Conservation (phyloP, 2,113 vertebrate species). For the Otocyon megalotis region DNA sequence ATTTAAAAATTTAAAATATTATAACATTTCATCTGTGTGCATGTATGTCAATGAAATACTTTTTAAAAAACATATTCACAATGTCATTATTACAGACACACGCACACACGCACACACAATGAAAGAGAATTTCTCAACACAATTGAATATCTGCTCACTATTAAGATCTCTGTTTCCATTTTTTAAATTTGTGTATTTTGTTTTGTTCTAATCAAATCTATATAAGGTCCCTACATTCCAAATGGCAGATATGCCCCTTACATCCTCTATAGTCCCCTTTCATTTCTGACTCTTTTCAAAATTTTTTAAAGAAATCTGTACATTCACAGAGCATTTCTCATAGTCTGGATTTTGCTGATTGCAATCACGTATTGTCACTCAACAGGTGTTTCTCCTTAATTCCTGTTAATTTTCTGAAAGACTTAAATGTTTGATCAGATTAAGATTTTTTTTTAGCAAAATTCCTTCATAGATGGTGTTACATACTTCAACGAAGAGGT, state of each 20-base stretch:
- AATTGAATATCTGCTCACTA: not conserved
- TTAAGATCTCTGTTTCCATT: not conserved
- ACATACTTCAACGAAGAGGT: not conserved
- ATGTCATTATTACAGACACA: not conserved
- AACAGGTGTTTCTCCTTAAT: not conserved
- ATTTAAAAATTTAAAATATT: not conserved
- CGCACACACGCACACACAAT: not conserved
- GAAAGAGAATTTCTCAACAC: not conserved
- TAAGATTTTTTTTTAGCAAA: not conserved
- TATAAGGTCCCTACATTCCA: not conserved
- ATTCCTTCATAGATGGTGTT: not conserved
- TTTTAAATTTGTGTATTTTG: not conserved
- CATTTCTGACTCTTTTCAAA: not conserved
- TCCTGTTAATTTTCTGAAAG: not conserved
- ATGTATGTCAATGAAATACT: not conserved
- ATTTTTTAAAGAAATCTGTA: not conserved
- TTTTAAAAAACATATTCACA: not conserved
- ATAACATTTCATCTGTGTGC: not conserved
- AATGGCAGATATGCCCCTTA: not conserved
- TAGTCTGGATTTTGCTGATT: not conserved
- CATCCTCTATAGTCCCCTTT: not conserved
- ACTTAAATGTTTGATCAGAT: not conserved
- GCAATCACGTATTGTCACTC: not conserved
- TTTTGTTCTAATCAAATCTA: slow-evolving; percentile 36
- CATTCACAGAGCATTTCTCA: not conserved